Conservation (phyloP, 1,140 invertebrate genomes). For the Propsilocerus akamusi region DNA sequence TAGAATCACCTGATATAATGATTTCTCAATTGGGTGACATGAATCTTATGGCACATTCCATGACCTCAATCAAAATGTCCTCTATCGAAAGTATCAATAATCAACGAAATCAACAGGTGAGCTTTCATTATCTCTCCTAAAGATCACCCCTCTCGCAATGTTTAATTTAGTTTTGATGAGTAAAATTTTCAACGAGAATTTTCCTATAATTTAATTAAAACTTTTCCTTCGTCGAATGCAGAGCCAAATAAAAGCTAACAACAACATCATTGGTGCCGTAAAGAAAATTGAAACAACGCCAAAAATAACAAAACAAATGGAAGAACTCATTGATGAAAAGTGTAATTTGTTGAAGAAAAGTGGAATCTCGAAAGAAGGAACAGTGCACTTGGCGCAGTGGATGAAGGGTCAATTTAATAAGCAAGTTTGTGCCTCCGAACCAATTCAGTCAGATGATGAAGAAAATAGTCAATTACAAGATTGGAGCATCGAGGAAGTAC, state of each 20-base stretch:
- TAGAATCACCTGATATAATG: constrained; percentile 33
- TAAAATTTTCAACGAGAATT: no score
- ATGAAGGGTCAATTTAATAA: constrained; percentile 36
- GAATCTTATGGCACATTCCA: constrained; percentile 19
- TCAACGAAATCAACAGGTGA: constrained; percentile 12
- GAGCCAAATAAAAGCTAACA: no score
- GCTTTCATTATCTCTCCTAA: no score
- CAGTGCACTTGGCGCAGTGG: constrained; percentile 46
- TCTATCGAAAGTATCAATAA: constrained; percentile 24
- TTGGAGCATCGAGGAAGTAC: constrained; percentile 50
- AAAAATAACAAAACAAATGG: constrained; percentile 24
- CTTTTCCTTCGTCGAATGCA: no score
- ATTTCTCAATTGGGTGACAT: constrained; percentile 22
- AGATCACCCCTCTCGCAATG: no score
- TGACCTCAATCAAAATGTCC: constrained; percentile 21
- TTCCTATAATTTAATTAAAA: no score
- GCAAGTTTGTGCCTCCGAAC: constrained; percentile 9
- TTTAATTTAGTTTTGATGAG: no score
- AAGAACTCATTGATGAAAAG: constrained; percentile 35
- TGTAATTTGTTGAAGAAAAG: constrained; percentile 36
- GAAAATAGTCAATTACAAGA: constrained; percentile 34
- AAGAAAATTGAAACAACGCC: not conserved
- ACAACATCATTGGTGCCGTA: no score
- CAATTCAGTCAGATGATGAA: constrained; percentile 26
- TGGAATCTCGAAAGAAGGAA: constrained; percentile 31